Evolutionary conservation across 2,113 vertebrate genomes (phyloP), one percentile per base, ranked within the genome.

Genomic region (Regulus satrapa): DNA sequence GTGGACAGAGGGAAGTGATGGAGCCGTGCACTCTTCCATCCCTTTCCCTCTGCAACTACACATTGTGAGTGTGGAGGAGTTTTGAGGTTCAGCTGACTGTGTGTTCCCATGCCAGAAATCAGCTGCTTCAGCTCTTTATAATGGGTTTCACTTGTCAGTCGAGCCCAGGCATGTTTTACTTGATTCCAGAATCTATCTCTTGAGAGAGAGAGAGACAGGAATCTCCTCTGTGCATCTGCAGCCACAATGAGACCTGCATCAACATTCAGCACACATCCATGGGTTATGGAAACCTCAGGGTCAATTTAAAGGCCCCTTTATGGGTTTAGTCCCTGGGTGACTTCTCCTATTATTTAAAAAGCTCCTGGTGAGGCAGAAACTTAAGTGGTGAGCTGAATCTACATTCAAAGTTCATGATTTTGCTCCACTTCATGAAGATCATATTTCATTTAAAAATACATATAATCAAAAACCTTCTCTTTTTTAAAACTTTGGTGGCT

Each of bases 1-100:
- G 31, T 4, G 48, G 88, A 36, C 24, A 0, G 0, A 48, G 46
- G 43, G 21, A 38, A 54, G 12, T 0, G 2, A 34, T 4, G 2
- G 2, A n/a, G 18, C 19, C 25, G 1, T 8, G 11, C 3, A 18
- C 16, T 6, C 36, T n/a, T 17, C 3, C 0, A 8, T 12, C 43
- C 19, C 23, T 79, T 68, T 61, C 49, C 40, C 12, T 8, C 14
- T 0, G 2, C 8, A 43, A 16, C 25, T 43, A 10, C n/a, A 68
- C 8, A 7, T 17, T 56, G 9, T 16, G 45, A 64, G 7, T 0
- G 7, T 1, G 11, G 24, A 61, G 9, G 2, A 10, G 18, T 63
- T 85, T 31, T 64, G 40, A 32, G 5, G 3, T 87, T 76, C 58
- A 29, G 10, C 67, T 69, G 14, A 14, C 62, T 73, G 36, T 14